A percentile compares a stretch with the other conserved stretches of the same genome.
Conservation (phyloP, 2,113 vertebrate genomes). For the Phyllopteryx taeniolatus region DNA sequence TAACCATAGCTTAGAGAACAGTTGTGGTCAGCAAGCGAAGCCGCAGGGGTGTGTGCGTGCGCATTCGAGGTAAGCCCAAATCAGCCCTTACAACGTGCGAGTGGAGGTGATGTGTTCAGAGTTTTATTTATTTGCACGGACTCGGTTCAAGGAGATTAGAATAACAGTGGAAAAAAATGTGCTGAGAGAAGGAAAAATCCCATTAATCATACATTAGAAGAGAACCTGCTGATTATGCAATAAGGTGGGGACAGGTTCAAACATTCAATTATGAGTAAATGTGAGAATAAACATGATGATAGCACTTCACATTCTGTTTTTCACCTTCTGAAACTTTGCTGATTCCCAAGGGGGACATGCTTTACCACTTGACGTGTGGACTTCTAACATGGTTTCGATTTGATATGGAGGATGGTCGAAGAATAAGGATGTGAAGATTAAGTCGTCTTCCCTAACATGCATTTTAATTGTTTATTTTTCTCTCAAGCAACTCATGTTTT, state of each 20-base stretch:
- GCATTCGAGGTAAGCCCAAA: background rate
- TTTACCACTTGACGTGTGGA: background rate
- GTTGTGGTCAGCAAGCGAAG: slow-evolving; percentile 17
- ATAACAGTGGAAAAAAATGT: background rate
- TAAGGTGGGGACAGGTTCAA: slow-evolving; percentile 1
- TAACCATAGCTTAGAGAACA: slow-evolving; percentile 26
- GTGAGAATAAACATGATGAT: background rate
- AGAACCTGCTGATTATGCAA: background rate
- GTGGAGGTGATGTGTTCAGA: background rate
- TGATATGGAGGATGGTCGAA: background rate
- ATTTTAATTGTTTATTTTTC: background rate
- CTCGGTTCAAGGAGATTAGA: slow-evolving; percentile 8
- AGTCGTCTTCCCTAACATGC: background rate
- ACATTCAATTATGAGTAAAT: background rate
- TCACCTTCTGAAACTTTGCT: background rate
- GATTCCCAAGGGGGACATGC: background rate
- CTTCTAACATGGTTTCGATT: background rate
- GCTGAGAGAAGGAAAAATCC: background rate
- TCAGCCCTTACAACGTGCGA: background rate
- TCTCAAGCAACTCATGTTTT: background rate
- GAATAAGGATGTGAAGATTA: background rate
- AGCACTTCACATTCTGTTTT: background rate
- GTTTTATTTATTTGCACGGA: slow-evolving; percentile 6
- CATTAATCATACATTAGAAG: background rate
- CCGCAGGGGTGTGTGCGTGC: slow-evolving; percentile 14